Evolutionary conservation across 2,888 invertebrate genomes (phyloP), one percentile per base, ranked within the genome.

Genomic region (Lobophora halterata): DNA sequence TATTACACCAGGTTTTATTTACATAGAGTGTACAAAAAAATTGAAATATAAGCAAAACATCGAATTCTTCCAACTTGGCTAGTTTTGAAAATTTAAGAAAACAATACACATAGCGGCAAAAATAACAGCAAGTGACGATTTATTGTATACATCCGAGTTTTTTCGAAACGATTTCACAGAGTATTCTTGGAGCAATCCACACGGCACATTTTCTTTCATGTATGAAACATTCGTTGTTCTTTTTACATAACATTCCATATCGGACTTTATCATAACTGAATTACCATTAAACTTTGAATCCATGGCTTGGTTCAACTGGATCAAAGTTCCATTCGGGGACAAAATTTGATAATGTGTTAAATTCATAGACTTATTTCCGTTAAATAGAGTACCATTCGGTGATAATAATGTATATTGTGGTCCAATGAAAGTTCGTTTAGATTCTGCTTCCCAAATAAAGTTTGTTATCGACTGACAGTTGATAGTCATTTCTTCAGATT

Each of bases 401-500:
- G n/a, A n/a, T n/a, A n/a, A n/a, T n/a, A n/a, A n/a, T n/a, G n/a
- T n/a, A n/a, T n/a, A n/a, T n/a, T n/a, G n/a, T n/a, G n/a, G n/a
- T n/a, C n/a, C n/a, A n/a, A n/a, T n/a, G n/a, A n/a, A n/a, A n/a
- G n/a, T n/a, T n/a, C n/a, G 24, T 10, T 25, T 24, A 2, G 14
- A 20, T 31, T 36, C 23, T 4, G 31, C 23, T 19, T 10, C 8
- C 3, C 5, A 36, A 19, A 36, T 32, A 10, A 42, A 42, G 5
- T 36, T 20, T 2, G 32, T 32, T 3, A 42, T 42, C 5, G 24
- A 1, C 3, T 7, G 18, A 12, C 42, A 42, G 12, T 36, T 6
- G 14, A 42, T 36, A 3, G 27, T 20, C 36, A 42, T 42, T n/a
- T 42, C 36, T 6, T 42, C 36, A 1, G 8, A 16, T 3, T 5